phyloP scores from a whole-genome alignment of 30 jellyfish, hydroid and myxozoan genomes.

The Aurelia coerulea region DNA sequence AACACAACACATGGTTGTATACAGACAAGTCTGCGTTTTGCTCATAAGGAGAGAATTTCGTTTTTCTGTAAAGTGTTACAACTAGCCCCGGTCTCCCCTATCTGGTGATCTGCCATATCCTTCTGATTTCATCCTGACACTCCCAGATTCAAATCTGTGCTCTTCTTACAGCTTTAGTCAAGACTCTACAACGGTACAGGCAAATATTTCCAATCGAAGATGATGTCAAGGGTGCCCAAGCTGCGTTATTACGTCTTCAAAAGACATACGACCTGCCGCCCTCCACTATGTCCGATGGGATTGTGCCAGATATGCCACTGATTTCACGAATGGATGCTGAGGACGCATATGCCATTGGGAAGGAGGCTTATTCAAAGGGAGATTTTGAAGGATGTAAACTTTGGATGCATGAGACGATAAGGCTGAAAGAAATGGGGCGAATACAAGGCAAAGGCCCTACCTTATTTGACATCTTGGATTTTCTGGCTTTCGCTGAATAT shows the following conservation, averaged over 20 bases:
- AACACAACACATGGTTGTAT: no score
- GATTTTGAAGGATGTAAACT: slow-evolving; percentile 60
- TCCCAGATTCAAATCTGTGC: no score
- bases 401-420: slow-evolving; percentile 91
- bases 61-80: no score
- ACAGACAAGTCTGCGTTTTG: no score
- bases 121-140: no score
- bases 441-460: slow-evolving; percentile 41
- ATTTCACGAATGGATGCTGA: slow-evolving; percentile 73
- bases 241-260: slow-evolving; percentile 89
- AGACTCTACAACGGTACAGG: slow-evolving; percentile 33
- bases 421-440: slow-evolving; percentile 68
- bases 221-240: slow-evolving; percentile 92
- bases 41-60: no score
- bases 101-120: no score
- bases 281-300: slow-evolving; percentile 74
- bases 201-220: slow-evolving; percentile 73
- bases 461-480: slow-evolving; percentile 72
- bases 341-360: slow-evolving; percentile 84
- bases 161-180: slow-evolving; percentile 45
- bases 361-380: slow-evolving; percentile 63
- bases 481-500: slow-evolving; percentile 86
- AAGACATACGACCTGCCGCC: slow-evolving; percentile 85
- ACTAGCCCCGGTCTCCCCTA: no score
- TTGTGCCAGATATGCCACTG: slow-evolving; percentile 71